These are phyloP conservation scores for Drosophila lacertosa DNA, from an alignment of 1,140 invertebrate species.

Conservation along the genomic window DNA sequence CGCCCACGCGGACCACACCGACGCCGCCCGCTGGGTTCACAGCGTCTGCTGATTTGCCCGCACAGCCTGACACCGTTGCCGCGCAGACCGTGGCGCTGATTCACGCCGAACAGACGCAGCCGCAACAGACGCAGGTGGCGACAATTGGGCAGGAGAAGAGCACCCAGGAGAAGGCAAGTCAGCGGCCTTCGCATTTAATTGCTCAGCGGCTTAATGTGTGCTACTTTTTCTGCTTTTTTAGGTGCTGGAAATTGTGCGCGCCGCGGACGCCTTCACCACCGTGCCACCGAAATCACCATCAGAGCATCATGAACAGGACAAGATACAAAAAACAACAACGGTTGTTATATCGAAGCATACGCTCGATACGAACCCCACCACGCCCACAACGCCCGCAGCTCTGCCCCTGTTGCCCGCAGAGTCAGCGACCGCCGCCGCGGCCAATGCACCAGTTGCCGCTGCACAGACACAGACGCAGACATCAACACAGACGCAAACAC, in stretches of 20 bases:
- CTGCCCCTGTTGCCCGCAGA: constrained; percentile 35
- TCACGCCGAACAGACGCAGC: constrained; percentile 67
- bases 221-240: constrained; percentile 74
- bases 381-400: constrained; percentile 63
- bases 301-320: constrained; percentile 87
- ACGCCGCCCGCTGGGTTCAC: constrained; percentile 34
- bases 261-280: constrained; percentile 91
- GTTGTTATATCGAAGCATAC: constrained; percentile 97
- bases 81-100: constrained; percentile 73
- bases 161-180: constrained; percentile 90
- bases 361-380: constrained; percentile 85
- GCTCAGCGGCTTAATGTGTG: constrained; percentile 14
- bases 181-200: constrained; percentile 32
- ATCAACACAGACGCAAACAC: constrained; percentile 50
- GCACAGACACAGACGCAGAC: constrained; percentile 29
- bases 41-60: constrained; percentile 44
- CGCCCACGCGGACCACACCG: constrained; percentile 46
- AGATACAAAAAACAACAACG: constrained; percentile 94
- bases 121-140: constrained; percentile 74
- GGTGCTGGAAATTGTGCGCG: constrained; percentile 94
- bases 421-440: constrained; percentile 39
- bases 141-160: constrained; percentile 88
- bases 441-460: constrained; percentile 22
- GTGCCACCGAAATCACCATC: constrained; percentile 91
- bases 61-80: constrained; percentile 48